Evolutionary conservation across 2,113 vertebrate genomes (phyloP).

Genomic region (Calyptomena viridis): DNA sequence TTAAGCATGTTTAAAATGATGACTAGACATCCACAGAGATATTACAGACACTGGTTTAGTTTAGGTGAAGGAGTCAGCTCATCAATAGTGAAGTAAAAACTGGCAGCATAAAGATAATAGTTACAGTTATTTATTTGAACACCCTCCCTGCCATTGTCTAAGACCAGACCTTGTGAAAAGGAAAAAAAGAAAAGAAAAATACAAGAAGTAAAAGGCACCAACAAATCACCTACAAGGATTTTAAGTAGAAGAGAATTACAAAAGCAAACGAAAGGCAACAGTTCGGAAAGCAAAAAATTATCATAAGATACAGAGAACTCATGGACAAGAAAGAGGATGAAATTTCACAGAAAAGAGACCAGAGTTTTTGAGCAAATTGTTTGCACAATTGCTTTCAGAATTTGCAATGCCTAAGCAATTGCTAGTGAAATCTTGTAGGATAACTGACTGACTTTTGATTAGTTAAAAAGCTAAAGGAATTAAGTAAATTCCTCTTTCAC

Average conservation of each 20-base stretch:
- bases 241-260: neutral
- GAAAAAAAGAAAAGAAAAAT: neutral
- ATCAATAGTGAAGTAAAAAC: neutral
- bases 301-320: neutral
- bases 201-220: neutral
- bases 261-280: neutral
- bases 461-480: neutral
- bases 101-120: neutral
- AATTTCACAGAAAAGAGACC: neutral
- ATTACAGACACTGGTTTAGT: neutral
- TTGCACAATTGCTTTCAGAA: neutral
- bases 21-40: neutral
- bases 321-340: neutral
- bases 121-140: neutral
- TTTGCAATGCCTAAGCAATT: neutral
- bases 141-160: neutral
- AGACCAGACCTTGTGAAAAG: neutral
- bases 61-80: neutral
- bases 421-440: neutral
- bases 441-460: neutral
- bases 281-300: neutral
- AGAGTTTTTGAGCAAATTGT: neutral
- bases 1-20: neutral
- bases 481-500: neutral
- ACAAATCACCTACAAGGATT: neutral